Conservation (phyloP, 2,888 invertebrate genomes). For the Netelia inedita region DNA sequence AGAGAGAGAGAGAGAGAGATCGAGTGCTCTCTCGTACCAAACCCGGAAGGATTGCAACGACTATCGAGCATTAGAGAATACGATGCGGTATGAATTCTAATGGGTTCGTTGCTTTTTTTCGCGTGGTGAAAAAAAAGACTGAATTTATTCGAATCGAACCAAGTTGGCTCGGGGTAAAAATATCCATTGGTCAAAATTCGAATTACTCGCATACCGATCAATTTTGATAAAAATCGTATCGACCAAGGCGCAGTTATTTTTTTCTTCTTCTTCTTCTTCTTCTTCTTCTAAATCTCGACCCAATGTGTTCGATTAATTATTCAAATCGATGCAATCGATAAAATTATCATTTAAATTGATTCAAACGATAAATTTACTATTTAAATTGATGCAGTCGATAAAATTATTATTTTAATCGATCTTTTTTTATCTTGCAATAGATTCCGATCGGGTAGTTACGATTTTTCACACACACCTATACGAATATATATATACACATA, state of each 20-base stretch:
- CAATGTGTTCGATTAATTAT: no score
- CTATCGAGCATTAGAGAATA: conserved; percentile 58
- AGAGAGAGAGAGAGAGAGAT: conserved; percentile 13
- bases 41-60: conserved; percentile 68
- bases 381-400: not conserved
- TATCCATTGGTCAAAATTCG: not conserved
- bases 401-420: not conserved
- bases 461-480: not conserved
- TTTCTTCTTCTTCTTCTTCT: not conserved
- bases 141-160: not conserved
- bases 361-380: not conserved
- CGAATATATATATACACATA: not conserved
- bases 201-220: not conserved
- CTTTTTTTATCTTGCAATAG: not conserved
- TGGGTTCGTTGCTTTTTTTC: conserved; percentile 19
- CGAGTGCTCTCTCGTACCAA: conserved; percentile 49
- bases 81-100: conserved; percentile 61
- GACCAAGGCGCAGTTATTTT: no score
- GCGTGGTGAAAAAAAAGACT: not conserved
- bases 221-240: no score
- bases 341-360: not conserved
- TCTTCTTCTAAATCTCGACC: not conserved
- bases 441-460: not conserved
- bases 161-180: not conserved
- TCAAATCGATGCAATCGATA: not conserved